Conservation (phyloP, 1,140 invertebrate species). For the Halictus rubicundus region DNA sequence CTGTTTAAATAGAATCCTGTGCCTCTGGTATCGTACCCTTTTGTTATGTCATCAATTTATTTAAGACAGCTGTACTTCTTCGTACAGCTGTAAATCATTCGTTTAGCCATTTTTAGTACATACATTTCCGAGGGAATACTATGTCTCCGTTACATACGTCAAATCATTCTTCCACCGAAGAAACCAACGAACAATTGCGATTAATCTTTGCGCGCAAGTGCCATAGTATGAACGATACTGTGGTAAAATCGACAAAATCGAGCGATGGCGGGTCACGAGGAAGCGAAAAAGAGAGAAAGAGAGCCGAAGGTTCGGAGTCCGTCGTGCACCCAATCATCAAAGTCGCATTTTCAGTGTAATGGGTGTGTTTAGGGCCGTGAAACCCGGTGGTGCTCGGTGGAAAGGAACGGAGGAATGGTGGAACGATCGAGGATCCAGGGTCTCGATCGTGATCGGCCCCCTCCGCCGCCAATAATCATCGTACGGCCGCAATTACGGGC, state of each 20-base stretch:
- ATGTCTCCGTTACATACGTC: too few relatives aligned
- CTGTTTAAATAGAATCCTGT: too few relatives aligned
- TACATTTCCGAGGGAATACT: too few relatives aligned
- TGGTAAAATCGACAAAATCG: slow-evolving; percentile 25
- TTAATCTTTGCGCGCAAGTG: too few relatives aligned
- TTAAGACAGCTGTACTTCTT: too few relatives aligned
- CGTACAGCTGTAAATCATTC: too few relatives aligned
- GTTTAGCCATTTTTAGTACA: too few relatives aligned
- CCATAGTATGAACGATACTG: neutral
- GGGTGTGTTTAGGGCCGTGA: slow-evolving; percentile 71
- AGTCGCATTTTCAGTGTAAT: slow-evolving; percentile 79
- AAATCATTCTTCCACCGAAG: neutral
- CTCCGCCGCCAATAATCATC: slow-evolving; percentile 74
- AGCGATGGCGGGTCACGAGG: slow-evolving; percentile 25
- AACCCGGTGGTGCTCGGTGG: slow-evolving; percentile 39
- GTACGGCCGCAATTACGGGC: slow-evolving; percentile 71
- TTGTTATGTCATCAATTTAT: too few relatives aligned
- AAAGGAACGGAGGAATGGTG: slow-evolving; percentile 17
- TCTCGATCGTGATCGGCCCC: slow-evolving; percentile 68
- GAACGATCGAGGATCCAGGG: slow-evolving; percentile 57
- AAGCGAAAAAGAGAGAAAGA: slow-evolving; percentile 13
- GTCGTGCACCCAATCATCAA: slow-evolving; percentile 76
- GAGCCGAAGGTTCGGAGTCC: slow-evolving; percentile 18
- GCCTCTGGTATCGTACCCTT: too few relatives aligned
- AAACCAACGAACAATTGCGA: neutral